Evolutionary conservation across 2,888 invertebrate species (phyloP), one percentile per base, ranked within the genome.

Genomic region (Drosophila testacea): DNA sequence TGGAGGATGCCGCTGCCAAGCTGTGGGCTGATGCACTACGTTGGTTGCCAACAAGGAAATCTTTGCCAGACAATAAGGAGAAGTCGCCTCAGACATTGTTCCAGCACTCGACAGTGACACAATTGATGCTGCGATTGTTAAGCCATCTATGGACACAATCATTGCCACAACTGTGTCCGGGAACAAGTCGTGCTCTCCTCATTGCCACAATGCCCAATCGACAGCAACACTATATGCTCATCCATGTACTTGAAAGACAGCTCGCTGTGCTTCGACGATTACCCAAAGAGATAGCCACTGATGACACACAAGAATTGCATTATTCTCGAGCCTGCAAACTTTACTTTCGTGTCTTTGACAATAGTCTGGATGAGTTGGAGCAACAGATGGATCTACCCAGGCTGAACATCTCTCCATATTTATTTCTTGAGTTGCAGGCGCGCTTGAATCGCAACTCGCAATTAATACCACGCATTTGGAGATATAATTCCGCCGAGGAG

Each of bases 211-310:
- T 91, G 46, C 79, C 92, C 1, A 81, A 78, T 63, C 81, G 90
- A 0, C 69, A 80, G 9, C 77, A 79, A 30, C 87, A 88, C 32
- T 90, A 77, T 62, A 78, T 92, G 66, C 70, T 92, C 7, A 69
- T 92, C 6, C 84, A 92, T 30, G 84, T 92, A 56, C 76, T 91
- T n/a, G 92, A 92, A 56, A 83, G 86, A 4, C 75, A 91, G 41
- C 68, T 92, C n/a, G 71, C 79, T 6, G 80, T 91, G 44, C 61
- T 92, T 30, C 84, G 80, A 4, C 82, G 81, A 6, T 69, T 81
- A 13, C 22, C 56, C 22, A 9, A 41, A 6, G 54, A 57, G 13
- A 10, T n/a, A 13, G 1, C 32, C 7, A 32, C 39, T 1, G n/a
- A 11, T 38, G 10, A 67, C 38, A n/a, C 77, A 66, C 52, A 77